Evolutionary conservation across 1,140 invertebrate genomes (phyloP), one percentile per base, ranked within the genome.

Genomic region (Lordiphosa collinella): DNA sequence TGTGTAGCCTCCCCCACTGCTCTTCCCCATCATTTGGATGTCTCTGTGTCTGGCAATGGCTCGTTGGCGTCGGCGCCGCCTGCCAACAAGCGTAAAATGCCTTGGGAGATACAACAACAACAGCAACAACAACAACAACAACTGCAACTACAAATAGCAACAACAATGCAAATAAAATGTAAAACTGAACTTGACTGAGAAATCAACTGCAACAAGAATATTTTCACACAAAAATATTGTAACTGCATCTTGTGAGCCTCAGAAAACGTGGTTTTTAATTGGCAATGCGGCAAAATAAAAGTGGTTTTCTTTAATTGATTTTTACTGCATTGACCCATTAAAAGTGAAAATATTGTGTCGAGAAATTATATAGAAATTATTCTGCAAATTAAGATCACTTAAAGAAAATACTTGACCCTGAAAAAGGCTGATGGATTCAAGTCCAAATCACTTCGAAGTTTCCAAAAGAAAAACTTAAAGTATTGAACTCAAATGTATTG

Each of bases 121-220:
- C 22, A 48, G 9, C 22, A 49, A 31, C 65, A 66, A 31, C 66
- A 66, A 40, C 55, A 53, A 3, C 52, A 64, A 32, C 50, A 70
- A 57, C 56, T 37, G 52, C 50, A 75, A 70, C 46, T 58, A 62
- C 72, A 76, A 74, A 84, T 72, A 61, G 49, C 52, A 74, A 66
- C 71, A 63, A 59, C 44, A 80, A 73, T 37, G 41, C 60, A 68
- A 62, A 57, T 50, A 68, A 80, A 69, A 82, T 80, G 71, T 68
- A 60, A 47, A 78, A 86, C 72, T 86, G 82, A 86, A 86, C 82
- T 86, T 86, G 82, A 86, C 82, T 86, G 82, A 67, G 84, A 86
- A 86, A 86, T 78, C 62, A 75, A 50, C 56, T 46, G 64, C 62
- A 55, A 12, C 51, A 50, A 18, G 46, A 60, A 55, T 31, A 44